Evolutionary conservation across 2,888 invertebrate species (phyloP).

Genomic region (Mythimna albipuncta): DNA sequence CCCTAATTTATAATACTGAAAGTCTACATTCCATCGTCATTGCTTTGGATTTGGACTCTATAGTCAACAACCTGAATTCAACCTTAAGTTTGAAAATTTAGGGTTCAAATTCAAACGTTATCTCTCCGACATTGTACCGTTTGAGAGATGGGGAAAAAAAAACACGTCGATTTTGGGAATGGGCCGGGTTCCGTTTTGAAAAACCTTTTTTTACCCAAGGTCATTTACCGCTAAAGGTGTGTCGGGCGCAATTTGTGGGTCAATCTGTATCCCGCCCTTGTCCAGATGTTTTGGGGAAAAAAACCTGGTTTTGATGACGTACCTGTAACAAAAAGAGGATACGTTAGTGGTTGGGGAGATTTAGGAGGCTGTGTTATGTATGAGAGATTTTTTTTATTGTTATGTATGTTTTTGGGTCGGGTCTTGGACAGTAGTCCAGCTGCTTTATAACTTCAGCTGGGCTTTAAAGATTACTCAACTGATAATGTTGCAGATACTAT

Average conservation of each 20-base stretch:
- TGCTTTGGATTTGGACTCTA: neutral
- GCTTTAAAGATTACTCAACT: neutral
- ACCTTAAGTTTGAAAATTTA: accelerated
- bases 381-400: neutral
- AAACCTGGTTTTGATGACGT: constrained; percentile 52
- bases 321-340: constrained; percentile 70
- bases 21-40: constrained; percentile 9
- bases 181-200: constrained; percentile 43
- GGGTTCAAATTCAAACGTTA: constrained; percentile 3
- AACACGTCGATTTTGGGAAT: constrained; percentile 53
- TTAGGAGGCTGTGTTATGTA: neutral
- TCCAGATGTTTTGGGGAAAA: constrained; percentile 53
- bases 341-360: constrained; percentile 23
- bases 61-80: constrained; percentile 6
- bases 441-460: neutral
- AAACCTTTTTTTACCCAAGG: constrained; percentile 60
- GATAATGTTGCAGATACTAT: neutral
- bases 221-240: constrained; percentile 62
- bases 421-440: constrained; percentile 1
- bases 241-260: constrained; percentile 63
- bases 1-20: neutral
- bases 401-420: neutral
- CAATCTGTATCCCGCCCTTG: constrained; percentile 56
- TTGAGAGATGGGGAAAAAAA: constrained; percentile 29
- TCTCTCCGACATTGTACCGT: neutral